Evolutionary conservation across 2,797 vertebrate species (phyloP).

Genomic region (Hozukius guyotensis): DNA sequence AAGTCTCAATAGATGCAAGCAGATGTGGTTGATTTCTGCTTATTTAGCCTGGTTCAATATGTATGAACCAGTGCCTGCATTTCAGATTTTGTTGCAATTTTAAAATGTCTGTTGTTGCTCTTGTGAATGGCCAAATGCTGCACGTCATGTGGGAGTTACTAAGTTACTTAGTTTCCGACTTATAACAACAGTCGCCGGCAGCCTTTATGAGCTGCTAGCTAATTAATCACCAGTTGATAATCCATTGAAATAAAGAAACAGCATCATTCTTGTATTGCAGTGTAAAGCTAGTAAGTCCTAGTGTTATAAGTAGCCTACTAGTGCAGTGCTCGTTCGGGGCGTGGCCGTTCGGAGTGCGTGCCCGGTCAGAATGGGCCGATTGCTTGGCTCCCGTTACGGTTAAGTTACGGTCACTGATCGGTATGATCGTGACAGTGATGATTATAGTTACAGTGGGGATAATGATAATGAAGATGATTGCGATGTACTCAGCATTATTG

Average conservation of each 20-base stretch:
- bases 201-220: not conserved
- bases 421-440: not conserved
- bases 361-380: no score
- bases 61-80: rapidly evolving
- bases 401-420: not conserved
- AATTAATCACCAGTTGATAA: not conserved
- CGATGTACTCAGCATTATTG: no score
- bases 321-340: not conserved
- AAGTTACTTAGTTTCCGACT: not conserved
- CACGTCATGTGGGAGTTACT: not conserved
- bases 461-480: not conserved
- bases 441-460: not conserved
- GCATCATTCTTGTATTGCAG: no score
- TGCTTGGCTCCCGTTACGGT: no score
- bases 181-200: not conserved
- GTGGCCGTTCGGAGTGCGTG: no score
- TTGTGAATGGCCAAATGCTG: not conserved
- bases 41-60: not conserved
- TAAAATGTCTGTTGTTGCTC: not conserved
- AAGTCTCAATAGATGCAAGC: not conserved
- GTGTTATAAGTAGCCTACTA: not conserved
- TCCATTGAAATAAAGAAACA: not conserved
- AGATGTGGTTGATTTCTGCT: not conserved
- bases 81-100: not conserved
- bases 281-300: not conserved